Evolutionary conservation across 2,888 invertebrate genomes (phyloP), one percentile per base, ranked within the genome.

Genomic region (Xanthorhoe designata): DNA sequence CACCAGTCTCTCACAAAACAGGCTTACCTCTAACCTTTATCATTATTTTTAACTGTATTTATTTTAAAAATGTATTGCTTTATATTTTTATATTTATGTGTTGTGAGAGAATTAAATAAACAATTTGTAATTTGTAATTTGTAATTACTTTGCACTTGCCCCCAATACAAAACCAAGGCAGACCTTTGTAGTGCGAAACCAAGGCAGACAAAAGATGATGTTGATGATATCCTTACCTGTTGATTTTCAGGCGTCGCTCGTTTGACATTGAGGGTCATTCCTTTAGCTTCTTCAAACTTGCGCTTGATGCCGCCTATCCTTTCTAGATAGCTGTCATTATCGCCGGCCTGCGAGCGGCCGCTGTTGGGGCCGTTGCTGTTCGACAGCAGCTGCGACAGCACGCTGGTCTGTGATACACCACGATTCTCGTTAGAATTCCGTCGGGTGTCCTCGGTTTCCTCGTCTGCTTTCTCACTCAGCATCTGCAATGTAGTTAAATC

Each of bases 391-490:
- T 95, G 94, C 0, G 94, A 94, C 68, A 95, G 88, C 32, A 95
- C 95, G 76, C 94, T 94, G 56, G 91, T 90, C 85, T 94, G 86
- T 74, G 94, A 75, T 9, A 81, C 73, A 32, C 79, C 77, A 32
- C 87, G 82, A 18, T 78, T 78, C 6, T 87, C 88, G 17, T 77
- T 79, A 15, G 84, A 79, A 74, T 86, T 89, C 78, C 88, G 94
- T 75, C 94, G 92, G 73, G 90, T 90, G 70, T 96, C 96, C 66
- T 95, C 94, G 71, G 96, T 95, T 75, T 97, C 97, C 75, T 97
- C 97, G 77, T 97, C 97, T 67, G 95, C 96, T 88, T 96, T 97
- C 73, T 97, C 97, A 83, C 97, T 97, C 71, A 97, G 92, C 86
- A 98, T 95, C 97, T 97, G 69, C 13, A 42, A 42, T 4, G 38